A percentile compares a stretch with the other conserved stretches of the same genome.
Evolutionary conservation across 2,888 invertebrate species (phyloP).

Genomic region (Netelia fuscicornis): DNA sequence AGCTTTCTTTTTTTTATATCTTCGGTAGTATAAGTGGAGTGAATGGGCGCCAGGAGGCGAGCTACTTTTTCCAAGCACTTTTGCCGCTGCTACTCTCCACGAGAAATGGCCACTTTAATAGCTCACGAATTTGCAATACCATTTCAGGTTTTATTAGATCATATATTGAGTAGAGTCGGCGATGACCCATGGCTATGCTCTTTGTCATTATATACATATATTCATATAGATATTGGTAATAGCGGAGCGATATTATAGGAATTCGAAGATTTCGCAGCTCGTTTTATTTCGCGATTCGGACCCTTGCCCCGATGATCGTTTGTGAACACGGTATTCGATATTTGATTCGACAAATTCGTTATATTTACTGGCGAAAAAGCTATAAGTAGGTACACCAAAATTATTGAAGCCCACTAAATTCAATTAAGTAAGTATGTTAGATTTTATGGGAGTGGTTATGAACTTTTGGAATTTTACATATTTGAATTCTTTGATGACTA

Average conservation of each 20-base stretch:
- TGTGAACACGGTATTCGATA: background rate
- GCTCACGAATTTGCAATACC: slow-evolving; percentile 76
- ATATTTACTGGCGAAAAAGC: slow-evolving; percentile 8
- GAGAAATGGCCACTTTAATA: slow-evolving; percentile 64
- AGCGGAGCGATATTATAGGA: slow-evolving; percentile 40
- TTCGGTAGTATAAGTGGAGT: slow-evolving; percentile 32
- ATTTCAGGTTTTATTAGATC: slow-evolving; percentile 71
- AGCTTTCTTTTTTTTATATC: slow-evolving; percentile 52
- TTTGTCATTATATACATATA: slow-evolving; percentile 7
- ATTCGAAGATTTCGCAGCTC: slow-evolving; percentile 65
- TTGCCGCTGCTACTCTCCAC: slow-evolving; percentile 48
- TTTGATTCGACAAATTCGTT: background rate
- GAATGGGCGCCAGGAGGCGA: slow-evolving; percentile 52
- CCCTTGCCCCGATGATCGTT: slow-evolving; percentile 39
- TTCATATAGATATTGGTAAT: slow-evolving; percentile 31
- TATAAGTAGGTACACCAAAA: too few relatives aligned
- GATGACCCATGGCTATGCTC: slow-evolving; percentile 65
- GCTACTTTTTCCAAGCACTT: slow-evolving; percentile 54
- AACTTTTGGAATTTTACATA: background rate
- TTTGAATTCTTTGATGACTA: background rate
- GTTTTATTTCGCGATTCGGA: slow-evolving; percentile 34
- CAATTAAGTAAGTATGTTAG: background rate
- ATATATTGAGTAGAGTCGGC: slow-evolving; percentile 66
- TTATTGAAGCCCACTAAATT: background rate
- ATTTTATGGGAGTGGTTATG: background rate